phyloP scores from a whole-genome alignment of 1,140 invertebrate genomes.

The Portunus trituberculatus region DNA sequence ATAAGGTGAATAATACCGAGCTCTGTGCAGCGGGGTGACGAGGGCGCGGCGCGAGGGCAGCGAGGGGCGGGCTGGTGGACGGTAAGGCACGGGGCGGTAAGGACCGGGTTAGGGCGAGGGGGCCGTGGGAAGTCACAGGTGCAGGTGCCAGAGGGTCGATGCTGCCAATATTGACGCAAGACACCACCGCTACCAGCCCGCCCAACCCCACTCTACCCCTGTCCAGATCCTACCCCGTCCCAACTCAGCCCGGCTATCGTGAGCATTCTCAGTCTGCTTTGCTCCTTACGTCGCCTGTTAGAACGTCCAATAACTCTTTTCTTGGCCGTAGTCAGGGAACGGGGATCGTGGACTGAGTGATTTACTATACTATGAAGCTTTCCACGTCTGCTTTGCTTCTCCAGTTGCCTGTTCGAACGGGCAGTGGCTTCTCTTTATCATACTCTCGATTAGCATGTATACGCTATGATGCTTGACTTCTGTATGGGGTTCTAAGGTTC shows the following conservation, averaged over 20 bases:
- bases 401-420: too few relatives aligned
- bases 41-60: background rate
- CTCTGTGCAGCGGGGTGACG: background rate
- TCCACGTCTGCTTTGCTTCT: too few relatives aligned
- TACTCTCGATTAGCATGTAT: too few relatives aligned
- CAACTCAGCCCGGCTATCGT: background rate
- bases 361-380: too few relatives aligned
- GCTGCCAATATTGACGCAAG: conserved; percentile 70
- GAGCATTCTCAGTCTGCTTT: too few relatives aligned
- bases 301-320: too few relatives aligned
- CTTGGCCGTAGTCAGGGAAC: too few relatives aligned
- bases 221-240: background rate
- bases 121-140: conserved; percentile 60
- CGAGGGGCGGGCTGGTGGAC: background rate
- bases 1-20: background rate
- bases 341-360: too few relatives aligned
- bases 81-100: conserved; percentile 27
- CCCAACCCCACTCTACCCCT: background rate
- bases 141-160: conserved; percentile 63
- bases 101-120: background rate
- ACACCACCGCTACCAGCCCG: conserved; percentile 25
- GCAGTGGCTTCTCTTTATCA: too few relatives aligned
- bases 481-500: too few relatives aligned
- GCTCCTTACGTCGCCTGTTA: too few relatives aligned
- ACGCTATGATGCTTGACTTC: too few relatives aligned